Percentiles rank a stretch among this genome's conserved stretches.
Evolutionary conservation across 2,113 vertebrate species (phyloP).

Genomic region (Cyphomyrus discorhynchus): DNA sequence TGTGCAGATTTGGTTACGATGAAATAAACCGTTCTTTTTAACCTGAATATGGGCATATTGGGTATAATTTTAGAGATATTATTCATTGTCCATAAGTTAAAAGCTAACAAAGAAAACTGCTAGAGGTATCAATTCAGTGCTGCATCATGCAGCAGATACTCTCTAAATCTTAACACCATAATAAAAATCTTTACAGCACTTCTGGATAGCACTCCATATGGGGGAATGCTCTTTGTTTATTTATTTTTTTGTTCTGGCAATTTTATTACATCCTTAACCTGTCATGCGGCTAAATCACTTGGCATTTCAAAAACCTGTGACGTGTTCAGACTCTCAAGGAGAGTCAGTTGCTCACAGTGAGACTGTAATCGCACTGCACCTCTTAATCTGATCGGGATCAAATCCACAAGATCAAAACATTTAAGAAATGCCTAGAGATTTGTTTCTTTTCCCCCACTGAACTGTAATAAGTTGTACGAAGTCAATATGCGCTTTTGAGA

Average conservation of each 20-base stretch:
- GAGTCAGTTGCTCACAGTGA: background rate
- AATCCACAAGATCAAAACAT: background rate
- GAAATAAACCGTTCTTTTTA: background rate
- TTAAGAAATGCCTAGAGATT: background rate
- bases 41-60: background rate
- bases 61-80: background rate
- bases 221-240: background rate
- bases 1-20: background rate
- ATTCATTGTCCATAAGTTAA: background rate
- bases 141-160: background rate
- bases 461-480: background rate
- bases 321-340: constrained; percentile 7
- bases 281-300: background rate
- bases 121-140: background rate
- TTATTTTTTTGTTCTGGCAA: background rate
- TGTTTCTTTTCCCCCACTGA: background rate
- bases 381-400: background rate
- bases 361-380: background rate
- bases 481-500: background rate
- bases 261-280: constrained; percentile 16
- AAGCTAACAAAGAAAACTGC: background rate
- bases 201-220: background rate
- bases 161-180: constrained; percentile 1
- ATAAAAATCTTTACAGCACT: constrained; percentile 4
- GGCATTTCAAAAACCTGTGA: constrained; percentile 29